phyloP scores from a whole-genome alignment of 2,797 vertebrate species.

The Gymnodraco acuticeps region DNA sequence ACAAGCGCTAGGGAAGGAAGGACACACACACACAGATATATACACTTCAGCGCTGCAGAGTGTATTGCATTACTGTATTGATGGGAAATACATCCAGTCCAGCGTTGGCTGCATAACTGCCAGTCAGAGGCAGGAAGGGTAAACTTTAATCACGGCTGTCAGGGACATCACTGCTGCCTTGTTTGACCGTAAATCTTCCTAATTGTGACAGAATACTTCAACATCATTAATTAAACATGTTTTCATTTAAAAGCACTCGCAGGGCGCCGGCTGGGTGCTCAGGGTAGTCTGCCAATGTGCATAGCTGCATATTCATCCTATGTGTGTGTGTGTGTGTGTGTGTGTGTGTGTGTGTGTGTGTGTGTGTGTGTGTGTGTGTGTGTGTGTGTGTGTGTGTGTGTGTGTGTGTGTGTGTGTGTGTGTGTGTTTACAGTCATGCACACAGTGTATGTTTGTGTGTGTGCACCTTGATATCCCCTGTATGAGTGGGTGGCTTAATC shows the following conservation, averaged over 20 bases:
- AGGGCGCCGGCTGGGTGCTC: constrained; percentile 79
- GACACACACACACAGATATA: constrained; percentile 60
- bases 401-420: constrained; percentile 17
- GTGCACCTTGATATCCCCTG: constrained; percentile 55
- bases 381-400: constrained; percentile 19
- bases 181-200: constrained; percentile 98
- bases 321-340: constrained; percentile 7
- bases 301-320: constrained; percentile 50
- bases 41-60: constrained; percentile 64
- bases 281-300: constrained; percentile 67
- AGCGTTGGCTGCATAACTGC: constrained; percentile 87
- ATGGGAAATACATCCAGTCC: constrained; percentile 89
- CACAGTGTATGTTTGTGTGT: constrained; percentile 19
- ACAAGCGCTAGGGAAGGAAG: constrained; percentile 55
- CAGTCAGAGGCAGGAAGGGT: constrained; percentile 88
- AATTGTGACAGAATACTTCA: constrained; percentile 98
- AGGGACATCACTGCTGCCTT: constrained; percentile 94
- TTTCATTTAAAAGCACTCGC: constrained; percentile 93
- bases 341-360: constrained; percentile 21
- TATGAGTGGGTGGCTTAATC: constrained; percentile 77
- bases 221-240: constrained; percentile 99
- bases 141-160: constrained; percentile 96
- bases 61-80: constrained; percentile 89
- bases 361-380: constrained; percentile 32
- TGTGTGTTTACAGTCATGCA: constrained; percentile 19